Evolutionary conservation across 1,140 invertebrate species (phyloP), one percentile per base, ranked within the genome.

Genomic region (Drosophila novamexicana): DNA sequence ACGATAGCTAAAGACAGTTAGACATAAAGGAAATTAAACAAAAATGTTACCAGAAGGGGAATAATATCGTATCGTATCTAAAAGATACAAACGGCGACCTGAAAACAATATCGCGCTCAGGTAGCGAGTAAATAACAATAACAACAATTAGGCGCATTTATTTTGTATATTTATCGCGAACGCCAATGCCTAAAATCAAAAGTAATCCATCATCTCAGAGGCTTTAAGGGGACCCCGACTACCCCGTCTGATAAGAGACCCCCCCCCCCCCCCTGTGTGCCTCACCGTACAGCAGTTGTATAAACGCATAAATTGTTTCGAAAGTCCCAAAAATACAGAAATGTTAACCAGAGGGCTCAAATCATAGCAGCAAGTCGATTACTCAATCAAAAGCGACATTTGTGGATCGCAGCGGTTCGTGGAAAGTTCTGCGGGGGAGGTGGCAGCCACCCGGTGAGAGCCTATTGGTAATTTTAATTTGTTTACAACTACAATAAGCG

Each of bases 131-230:
- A 84, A 84, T 53, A 78, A 77, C 68, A 70, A 54, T 54, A 75
- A 77, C 84, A 86, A 88, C 86, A 84, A 80, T 79, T 76, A 75
- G 73, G 37, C 54, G 65, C 68, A 66, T 75, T 67, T 85, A 72
- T 64, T 79, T 62, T 69, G 52, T 77, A 64, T 70, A 77, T 88
- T 89, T 88, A 88, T 88, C 84, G 62, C 63, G 39, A 57, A 70
- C 64, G 65, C 84, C 80, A 89, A 84, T 79, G 79, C 77, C 84
- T 84, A 70, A 86, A 89, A 89, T 89, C 84, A 84, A 65, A 89
- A 78, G 84, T 89, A 89, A 89, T 89, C 85, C 84, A 89, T 89
- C 84, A 89, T 89, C 85, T 84, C 74, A 65, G 64, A 79, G 77
- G 84, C 84, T 89, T 89, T 84, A 79, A 70, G 77, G 70, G 75